phyloP scores from a whole-genome alignment of 2,888 invertebrate species.

The Caenorhabditis zanzibari region DNA sequence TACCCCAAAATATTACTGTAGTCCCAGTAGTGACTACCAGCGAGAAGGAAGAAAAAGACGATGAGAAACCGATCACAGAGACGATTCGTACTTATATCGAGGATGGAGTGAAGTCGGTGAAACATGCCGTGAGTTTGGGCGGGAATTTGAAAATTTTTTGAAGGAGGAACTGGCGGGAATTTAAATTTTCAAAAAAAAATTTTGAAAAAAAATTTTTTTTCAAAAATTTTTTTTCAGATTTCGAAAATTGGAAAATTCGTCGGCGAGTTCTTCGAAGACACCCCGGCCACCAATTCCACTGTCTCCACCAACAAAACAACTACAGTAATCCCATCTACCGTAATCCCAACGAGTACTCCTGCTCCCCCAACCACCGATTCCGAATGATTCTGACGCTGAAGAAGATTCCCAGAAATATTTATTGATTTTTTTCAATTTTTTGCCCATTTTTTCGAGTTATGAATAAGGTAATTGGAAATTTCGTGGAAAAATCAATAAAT shows the following conservation, averaged over 20 bases:
- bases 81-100: slow-evolving; percentile 54
- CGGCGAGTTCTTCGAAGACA: slow-evolving; percentile 45
- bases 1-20: neutral
- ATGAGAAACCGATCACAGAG: slow-evolving; percentile 48
- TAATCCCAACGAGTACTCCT: neutral
- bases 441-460: slow-evolving; percentile 47
- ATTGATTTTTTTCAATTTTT: slow-evolving; percentile 20
- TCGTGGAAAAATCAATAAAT: slow-evolving; percentile 53
- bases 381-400: neutral
- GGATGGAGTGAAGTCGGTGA: slow-evolving; percentile 49
- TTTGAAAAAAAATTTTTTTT: neutral
- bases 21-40: neutral
- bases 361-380: neutral
- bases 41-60: slow-evolving; percentile 1
- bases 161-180: neutral
- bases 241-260: slow-evolving; percentile 59
- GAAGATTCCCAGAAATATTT: slow-evolving; percentile 20
- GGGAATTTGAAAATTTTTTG: neutral
- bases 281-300: slow-evolving; percentile 18
- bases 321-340: slow-evolving; percentile 12
- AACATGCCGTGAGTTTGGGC: slow-evolving; percentile 41
- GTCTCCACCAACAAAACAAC: neutral
- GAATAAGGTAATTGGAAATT: too few relatives aligned
- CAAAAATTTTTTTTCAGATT: slow-evolving; percentile 33
- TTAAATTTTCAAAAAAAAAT: neutral